Evolutionary conservation across 2,888 invertebrate genomes (phyloP).

Genomic region (Aporophyla lueneburgensis): DNA sequence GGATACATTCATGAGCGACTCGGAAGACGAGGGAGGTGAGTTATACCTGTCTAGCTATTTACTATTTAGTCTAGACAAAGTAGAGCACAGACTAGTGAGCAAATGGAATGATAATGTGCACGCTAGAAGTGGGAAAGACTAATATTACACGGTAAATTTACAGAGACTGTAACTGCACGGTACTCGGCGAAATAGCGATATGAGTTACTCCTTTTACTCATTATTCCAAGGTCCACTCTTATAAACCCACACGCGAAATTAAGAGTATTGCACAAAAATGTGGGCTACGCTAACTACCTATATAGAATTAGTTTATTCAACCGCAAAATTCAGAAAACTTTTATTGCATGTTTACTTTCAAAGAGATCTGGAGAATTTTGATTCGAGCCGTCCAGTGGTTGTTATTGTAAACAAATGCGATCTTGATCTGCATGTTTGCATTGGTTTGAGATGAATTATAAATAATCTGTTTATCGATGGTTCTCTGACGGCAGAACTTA

Average conservation of each 20-base stretch:
- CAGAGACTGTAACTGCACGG: background rate
- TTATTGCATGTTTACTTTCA: constrained; percentile 8
- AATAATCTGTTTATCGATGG: constrained; percentile 48
- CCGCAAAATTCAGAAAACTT: constrained; percentile 22
- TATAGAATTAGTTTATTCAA: constrained; percentile 30
- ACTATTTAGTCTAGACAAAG: constrained; percentile 26
- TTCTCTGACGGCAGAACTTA: constrained; percentile 30
- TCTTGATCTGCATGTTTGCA: constrained; percentile 43
- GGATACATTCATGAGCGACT: constrained; percentile 99
- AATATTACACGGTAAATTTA: background rate
- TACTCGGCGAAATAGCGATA: background rate
- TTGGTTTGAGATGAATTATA: constrained; percentile 32
- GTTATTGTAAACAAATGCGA: constrained; percentile 45
- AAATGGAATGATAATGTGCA: constrained; percentile 13
- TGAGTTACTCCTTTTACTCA: constrained; percentile 12
- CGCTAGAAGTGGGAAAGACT: background rate
- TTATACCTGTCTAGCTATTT: constrained; percentile 24
- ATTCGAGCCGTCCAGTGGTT: constrained; percentile 25
- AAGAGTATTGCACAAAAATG: constrained; percentile 50
- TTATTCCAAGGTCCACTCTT: background rate
- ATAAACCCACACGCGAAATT: constrained; percentile 41
- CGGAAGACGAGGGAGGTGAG: constrained; percentile 99
- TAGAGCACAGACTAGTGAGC: constrained; percentile 8
- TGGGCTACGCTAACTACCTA: constrained; percentile 15
- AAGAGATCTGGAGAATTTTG: constrained; percentile 21